Conservation (phyloP, 2,113 vertebrate genomes). For the Chloropsis cyanopogon region DNA sequence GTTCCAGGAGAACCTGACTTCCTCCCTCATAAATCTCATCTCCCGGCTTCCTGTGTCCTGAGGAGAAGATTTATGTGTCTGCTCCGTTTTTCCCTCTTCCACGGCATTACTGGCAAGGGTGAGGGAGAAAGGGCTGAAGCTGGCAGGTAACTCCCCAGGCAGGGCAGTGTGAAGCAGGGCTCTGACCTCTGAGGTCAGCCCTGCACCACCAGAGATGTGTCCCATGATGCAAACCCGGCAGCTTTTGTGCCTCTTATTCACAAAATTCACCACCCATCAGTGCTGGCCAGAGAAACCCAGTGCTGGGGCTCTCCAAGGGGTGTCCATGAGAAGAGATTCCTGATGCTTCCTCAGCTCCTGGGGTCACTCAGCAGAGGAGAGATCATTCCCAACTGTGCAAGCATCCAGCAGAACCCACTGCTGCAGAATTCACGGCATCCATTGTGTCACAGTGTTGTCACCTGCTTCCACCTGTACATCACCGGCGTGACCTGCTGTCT, state of each 20-base stretch:
- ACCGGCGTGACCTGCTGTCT: not conserved
- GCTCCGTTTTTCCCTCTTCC: slow-evolving; percentile 18
- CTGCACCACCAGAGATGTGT: not conserved
- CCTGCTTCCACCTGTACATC: not conserved
- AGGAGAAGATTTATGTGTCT: slow-evolving; percentile 54
- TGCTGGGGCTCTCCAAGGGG: not conserved
- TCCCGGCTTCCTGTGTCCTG: not conserved
- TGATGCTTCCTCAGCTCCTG: not conserved
- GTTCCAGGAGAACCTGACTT: slow-evolving; percentile 4
- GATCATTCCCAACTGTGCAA: accelerated
- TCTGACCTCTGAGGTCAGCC: not conserved
- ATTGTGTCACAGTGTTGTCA: accelerated
- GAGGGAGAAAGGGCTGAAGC: not conserved
- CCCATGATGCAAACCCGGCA: not conserved
- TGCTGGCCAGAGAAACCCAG: not conserved
- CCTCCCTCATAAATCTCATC: slow-evolving; percentile 49
- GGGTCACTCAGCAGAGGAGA: not conserved
- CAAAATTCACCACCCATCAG: not conserved
- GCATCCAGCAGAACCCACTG: not conserved
- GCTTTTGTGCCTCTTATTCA: not conserved
- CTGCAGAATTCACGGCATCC: not conserved
- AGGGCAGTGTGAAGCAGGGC: not conserved
- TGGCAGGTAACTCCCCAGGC: not conserved
- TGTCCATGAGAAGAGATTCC: not conserved
- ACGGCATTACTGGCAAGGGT: not conserved